A percentile compares a stretch with the other conserved stretches of the same genome.
phyloP scores from a whole-genome alignment of 2,888 invertebrate species.

The Neria commutata region DNA sequence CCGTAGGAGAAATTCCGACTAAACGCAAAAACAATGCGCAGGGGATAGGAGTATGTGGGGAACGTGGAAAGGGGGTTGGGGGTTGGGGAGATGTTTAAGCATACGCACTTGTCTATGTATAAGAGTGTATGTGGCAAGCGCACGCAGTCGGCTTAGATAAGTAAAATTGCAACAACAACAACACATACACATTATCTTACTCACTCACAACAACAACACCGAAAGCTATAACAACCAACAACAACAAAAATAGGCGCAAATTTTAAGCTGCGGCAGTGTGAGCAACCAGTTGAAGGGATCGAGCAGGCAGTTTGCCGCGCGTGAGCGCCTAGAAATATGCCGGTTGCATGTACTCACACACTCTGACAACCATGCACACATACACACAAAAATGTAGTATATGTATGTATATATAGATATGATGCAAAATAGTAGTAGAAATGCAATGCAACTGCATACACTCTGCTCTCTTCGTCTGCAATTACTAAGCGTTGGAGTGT shows the following conservation, averaged over 20 bases:
- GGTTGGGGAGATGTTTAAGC: not conserved
- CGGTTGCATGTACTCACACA: not conserved
- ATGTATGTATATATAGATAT: too few species aligned
- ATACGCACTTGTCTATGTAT: conserved; percentile 1
- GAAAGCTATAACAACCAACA: too few species aligned
- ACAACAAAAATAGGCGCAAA: too few species aligned
- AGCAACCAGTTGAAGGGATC: too few species aligned
- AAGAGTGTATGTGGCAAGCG: not conserved
- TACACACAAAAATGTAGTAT: too few species aligned
- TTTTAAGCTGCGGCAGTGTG: too few species aligned
- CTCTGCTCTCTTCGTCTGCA: too few species aligned
- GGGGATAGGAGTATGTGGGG: conserved; percentile 28
- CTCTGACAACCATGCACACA: too few species aligned
- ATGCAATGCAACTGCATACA: conserved; percentile 46
- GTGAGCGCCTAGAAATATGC: not conserved
- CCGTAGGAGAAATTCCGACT: conserved; percentile 41
- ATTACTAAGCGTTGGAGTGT: conserved; percentile 6
- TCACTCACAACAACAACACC: too few species aligned
- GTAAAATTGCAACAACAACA: conserved; percentile 5
- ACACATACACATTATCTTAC: not conserved
- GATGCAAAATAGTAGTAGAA: too few species aligned
- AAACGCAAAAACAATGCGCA: conserved; percentile 46
- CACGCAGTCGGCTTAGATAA: conserved; percentile 14
- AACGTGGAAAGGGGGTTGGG: conserved; percentile 34
- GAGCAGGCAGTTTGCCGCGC: too few species aligned